Evolutionary conservation across 2,113 vertebrate genomes (phyloP).

Genomic region (Carassius carassius): DNA sequence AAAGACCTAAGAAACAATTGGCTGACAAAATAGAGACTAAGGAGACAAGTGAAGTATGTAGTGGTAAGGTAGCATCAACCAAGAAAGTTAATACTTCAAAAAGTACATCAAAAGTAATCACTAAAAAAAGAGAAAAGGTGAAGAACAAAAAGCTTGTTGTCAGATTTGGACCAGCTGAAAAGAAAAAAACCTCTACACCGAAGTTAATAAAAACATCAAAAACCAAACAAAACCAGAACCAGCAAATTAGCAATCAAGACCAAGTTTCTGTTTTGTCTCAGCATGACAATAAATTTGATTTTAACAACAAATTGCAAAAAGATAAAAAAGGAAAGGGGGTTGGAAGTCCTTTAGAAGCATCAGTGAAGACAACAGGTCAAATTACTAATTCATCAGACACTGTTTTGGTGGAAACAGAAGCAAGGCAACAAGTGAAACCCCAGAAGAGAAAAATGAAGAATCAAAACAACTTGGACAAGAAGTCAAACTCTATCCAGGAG

Average conservation of each 20-base stretch:
- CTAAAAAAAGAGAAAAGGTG: constrained; percentile 65
- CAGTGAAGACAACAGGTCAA: constrained; percentile 32
- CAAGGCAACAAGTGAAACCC: constrained; percentile 47
- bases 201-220: constrained; percentile 55
- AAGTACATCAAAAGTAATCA: constrained; percentile 49
- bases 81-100: constrained; percentile 53
- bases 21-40: background rate
- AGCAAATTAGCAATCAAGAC: constrained; percentile 33
- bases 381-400: constrained; percentile 39
- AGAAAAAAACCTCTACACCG: constrained; percentile 66
- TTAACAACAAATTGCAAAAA: constrained; percentile 63
- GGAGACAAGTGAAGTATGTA: background rate
- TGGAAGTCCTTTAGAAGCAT: constrained; percentile 43
- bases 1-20: constrained; percentile 41
- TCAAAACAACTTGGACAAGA: constrained; percentile 51
- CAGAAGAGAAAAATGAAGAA: constrained; percentile 70
- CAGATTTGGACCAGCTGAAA: constrained; percentile 69
- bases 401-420: background rate
- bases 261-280: constrained; percentile 23
- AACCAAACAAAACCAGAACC: constrained; percentile 42
- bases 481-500: constrained; percentile 14
- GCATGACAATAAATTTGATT: constrained; percentile 50
- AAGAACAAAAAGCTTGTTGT: constrained; percentile 69
- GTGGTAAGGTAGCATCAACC: constrained; percentile 25
- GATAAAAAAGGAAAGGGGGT: constrained; percentile 53